Evolutionary conservation across 2,888 invertebrate genomes (phyloP).

Genomic region (Mythimna impura): DNA sequence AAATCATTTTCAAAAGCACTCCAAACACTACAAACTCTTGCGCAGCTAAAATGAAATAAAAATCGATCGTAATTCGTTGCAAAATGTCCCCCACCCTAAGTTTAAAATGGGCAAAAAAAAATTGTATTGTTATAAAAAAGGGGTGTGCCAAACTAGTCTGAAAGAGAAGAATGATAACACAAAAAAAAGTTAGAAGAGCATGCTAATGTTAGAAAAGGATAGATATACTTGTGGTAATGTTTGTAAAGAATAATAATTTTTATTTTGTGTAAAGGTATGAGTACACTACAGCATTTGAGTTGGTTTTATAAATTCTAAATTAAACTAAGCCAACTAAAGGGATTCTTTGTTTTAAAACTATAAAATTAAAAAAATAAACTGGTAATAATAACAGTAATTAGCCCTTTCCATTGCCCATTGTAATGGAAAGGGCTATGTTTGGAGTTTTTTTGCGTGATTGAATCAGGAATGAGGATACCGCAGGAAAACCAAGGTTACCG

Average conservation of each 20-base stretch:
- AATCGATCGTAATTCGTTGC: constrained; percentile 49
- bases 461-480: no score
- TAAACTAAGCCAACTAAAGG: background rate
- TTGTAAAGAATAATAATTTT: constrained; percentile 46
- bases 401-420: no score
- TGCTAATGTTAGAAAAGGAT: constrained; percentile 65
- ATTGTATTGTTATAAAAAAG: constrained; percentile 68
- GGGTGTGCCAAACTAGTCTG: constrained; percentile 69
- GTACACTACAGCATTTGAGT: constrained; percentile 11
- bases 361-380: no score
- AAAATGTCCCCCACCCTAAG: constrained; percentile 69
- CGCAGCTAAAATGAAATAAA: constrained; percentile 51
- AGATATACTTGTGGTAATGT: constrained; percentile 46
- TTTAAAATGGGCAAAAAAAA: constrained; percentile 59
- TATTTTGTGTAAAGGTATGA: constrained; percentile 46
- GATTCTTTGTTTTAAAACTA: background rate
- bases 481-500: no score
- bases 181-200: constrained; percentile 52
- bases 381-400: no score
- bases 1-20: constrained; percentile 33
- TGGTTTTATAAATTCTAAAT: background rate
- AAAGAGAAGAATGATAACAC: constrained; percentile 63
- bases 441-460: no score
- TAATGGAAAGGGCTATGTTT: no score
- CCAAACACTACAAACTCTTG: constrained; percentile 53